Evolutionary conservation across 2,888 invertebrate species (phyloP), one percentile per base, ranked within the genome.

Genomic region (Digitonthophagus gazella): DNA sequence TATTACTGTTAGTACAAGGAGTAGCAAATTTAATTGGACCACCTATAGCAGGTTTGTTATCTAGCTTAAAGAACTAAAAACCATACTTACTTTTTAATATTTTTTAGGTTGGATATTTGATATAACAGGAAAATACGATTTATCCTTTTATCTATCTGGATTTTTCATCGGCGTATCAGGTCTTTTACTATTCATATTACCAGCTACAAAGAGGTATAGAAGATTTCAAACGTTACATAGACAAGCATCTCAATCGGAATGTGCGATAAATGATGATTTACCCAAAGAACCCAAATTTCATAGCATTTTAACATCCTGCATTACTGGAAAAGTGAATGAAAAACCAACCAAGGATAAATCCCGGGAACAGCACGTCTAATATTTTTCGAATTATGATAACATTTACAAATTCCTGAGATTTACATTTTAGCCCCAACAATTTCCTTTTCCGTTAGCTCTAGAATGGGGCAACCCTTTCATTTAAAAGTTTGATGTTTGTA

Each of bases 11-110:
- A 65, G 93, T 95, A 16, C 96, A 97, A 82, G 97, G 97, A 1
- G 83, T 96, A 28, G 95, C 95, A 1, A 96, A 96, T 81, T 86
- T 97, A 14, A 84, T 95, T 73, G 97, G 97, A 64, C 96, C 97
- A 20, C 95, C 96, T 0, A 79, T 96, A 16, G 96, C 93, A 77
- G 97, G 97, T 95, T 15, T 1, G n/a, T n/a, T 4, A 2, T 11
- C 57, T 56, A 56, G n/a, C n/a, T 56, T 56, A 56, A 15, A 56
- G 3, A 58, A 58, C 15, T 58, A 19, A 5, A 16, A 16, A 58
- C 15, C 15, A 18, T 16, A 14, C 15, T 58, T 57, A 57, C 11
- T 11, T 20, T 61, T n/a, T 19, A 18, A 2, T 44, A 8, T 5
- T 44, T 44, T 86, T 69, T 84, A 94, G 94, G 94, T 58, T 92